Evolutionary conservation across 2,888 invertebrate genomes (phyloP), one percentile per base, ranked within the genome.

Genomic region (Anagyrus pseudococci): DNA sequence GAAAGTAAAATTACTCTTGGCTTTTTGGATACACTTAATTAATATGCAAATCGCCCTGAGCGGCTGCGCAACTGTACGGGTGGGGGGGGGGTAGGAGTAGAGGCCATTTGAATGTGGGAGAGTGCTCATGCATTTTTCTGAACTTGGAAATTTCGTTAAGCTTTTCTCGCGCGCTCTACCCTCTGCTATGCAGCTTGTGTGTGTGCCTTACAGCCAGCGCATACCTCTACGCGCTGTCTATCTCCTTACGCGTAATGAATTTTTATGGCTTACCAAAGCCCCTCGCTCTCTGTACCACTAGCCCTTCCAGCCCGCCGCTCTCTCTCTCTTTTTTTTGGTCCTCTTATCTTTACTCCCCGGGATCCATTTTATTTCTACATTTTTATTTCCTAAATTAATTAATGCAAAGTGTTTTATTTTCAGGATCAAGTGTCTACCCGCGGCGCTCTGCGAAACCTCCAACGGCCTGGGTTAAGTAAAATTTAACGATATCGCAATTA

Each of bases 11-110:
- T 58, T 58, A 53, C 33, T 22, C 43, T 2, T 10, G 41, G 37
- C 62, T 60, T 64, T 62, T 66, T 62, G 10, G 29, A 59, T 66
- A 44, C 48, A 48, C 62, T 53, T 62, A 56, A 56, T 66, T 66
- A 66, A 66, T 66, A 66, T 66, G 62, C 19, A 62, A 62, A 66
- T 66, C 55, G 56, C 22, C 40, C 20, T n/a, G 40, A 43, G 59
- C 50, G 22, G 20, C 48, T 53, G 41, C 26, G 29, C 57, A 29
- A 4, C 33, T 37, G 37, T 19, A 43, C n/a, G n/a, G n/a, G n/a
- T n/a, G n/a, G n/a, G n/a, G n/a, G n/a, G n/a, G n/a, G n/a, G n/a
- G n/a, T n/a, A n/a, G n/a, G n/a, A n/a, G n/a, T n/a, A n/a, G n/a
- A n/a, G n/a, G 48, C 53, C 59, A 41, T 62, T 58, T 55, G 52